Conservation (phyloP, 2,113 vertebrate genomes). For the Petaurus breviceps region DNA sequence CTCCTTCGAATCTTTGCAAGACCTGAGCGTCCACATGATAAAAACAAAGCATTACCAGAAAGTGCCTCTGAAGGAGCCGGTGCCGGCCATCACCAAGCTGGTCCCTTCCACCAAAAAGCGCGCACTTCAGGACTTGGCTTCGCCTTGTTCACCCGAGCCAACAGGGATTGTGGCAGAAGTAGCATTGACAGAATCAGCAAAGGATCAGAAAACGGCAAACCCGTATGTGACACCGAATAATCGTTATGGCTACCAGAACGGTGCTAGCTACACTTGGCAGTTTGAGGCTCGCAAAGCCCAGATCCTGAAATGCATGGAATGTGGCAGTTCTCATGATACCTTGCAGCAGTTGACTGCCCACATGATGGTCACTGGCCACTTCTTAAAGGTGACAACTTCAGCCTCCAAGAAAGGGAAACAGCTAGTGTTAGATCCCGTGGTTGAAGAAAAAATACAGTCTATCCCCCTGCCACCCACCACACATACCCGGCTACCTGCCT, state of each 20-base stretch:
- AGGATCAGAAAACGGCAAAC: conserved; percentile 95
- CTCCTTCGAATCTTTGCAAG: conserved; percentile 98
- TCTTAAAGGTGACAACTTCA: conserved; percentile 98
- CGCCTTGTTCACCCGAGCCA: conserved; percentile 95
- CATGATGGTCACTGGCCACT: conserved; percentile 99
- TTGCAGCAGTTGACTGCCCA: conserved; percentile 98
- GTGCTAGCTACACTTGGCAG: conserved; percentile 99
- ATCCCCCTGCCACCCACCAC: conserved; percentile 97
- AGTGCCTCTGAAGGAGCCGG: conserved; percentile 99
- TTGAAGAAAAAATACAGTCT: conserved; percentile 98
- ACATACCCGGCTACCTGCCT: conserved; percentile 90
- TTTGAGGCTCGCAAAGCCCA: conserved; percentile 99
- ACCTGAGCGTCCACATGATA: conserved; percentile 99
- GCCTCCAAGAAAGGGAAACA: conserved; percentile 99
- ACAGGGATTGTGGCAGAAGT: conserved; percentile 87
- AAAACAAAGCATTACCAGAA: conserved; percentile 99
- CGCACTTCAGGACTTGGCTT: conserved; percentile 93
- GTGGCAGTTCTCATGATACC: conserved; percentile 98
- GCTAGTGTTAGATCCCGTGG: conserved; percentile 93
- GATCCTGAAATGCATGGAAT: conserved; percentile 99
- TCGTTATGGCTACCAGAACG: conserved; percentile 99
- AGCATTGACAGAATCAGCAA: conserved; percentile 88
- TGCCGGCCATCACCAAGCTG: conserved; percentile 96
- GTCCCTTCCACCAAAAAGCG: conserved; percentile 97
- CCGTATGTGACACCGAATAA: conserved; percentile 99